These are phyloP conservation scores for Drosophila sechellia DNA, from an alignment of 1,140 invertebrate genomes.

Conservation along the genomic window DNA sequence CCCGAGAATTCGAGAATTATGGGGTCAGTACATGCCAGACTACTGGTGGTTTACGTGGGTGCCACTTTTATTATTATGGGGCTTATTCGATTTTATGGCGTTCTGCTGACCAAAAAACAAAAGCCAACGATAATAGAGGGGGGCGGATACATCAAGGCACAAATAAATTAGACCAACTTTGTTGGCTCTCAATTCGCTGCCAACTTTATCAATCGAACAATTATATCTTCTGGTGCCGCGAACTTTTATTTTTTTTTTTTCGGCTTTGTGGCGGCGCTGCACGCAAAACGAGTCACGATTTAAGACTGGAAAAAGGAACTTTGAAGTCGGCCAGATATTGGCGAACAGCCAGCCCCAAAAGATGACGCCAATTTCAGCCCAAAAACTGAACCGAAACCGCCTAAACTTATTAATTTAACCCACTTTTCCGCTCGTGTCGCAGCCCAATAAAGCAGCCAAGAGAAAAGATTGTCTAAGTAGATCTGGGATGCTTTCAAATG, in stretches of 20 bases:
- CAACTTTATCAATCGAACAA: slow-evolving; percentile 73
- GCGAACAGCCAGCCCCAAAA: slow-evolving; percentile 38
- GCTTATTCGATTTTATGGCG: slow-evolving; percentile 31
- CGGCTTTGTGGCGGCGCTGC: slow-evolving; percentile 3
- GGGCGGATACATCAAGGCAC: slow-evolving; percentile 64
- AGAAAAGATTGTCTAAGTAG: slow-evolving; percentile 38
- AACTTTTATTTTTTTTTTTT: neutral
- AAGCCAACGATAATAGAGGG: slow-evolving; percentile 36
- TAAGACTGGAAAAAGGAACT: slow-evolving; percentile 44
- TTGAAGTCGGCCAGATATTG: slow-evolving; percentile 30
- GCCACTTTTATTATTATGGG: slow-evolving; percentile 36
- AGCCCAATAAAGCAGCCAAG: slow-evolving; percentile 43
- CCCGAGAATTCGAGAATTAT: slow-evolving; percentile 64
- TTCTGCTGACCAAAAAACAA: slow-evolving; percentile 19
- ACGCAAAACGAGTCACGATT: slow-evolving; percentile 77
- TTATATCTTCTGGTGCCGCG: slow-evolving; percentile 54
- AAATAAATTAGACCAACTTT: slow-evolving; percentile 73
- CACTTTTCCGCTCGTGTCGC: slow-evolving; percentile 56
- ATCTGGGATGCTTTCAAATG: slow-evolving; percentile 28
- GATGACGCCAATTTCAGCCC: slow-evolving; percentile 46
- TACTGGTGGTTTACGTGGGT: slow-evolving; percentile 52
- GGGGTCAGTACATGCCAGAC: slow-evolving; percentile 46
- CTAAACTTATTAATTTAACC: slow-evolving; percentile 71
- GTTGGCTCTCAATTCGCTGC: slow-evolving; percentile 32
- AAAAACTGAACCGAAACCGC: slow-evolving; percentile 31